Conservation (phyloP, 1,140 invertebrate species). For the Saxidomus purpurata region DNA sequence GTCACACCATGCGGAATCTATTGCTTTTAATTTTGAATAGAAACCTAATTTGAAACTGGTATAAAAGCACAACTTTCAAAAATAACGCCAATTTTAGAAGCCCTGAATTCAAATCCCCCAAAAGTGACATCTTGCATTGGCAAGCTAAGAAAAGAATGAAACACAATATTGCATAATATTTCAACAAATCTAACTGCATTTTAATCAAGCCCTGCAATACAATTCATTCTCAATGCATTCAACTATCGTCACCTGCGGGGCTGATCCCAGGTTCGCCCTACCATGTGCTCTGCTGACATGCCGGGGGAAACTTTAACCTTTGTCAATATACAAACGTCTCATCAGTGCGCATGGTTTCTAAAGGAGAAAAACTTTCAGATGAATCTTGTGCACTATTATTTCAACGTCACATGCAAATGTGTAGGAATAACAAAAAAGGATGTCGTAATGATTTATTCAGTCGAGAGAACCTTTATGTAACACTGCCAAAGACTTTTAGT, state of each 20-base stretch:
- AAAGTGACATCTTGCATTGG: constrained; percentile 57
- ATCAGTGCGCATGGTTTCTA: neutral
- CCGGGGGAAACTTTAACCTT: constrained; percentile 40
- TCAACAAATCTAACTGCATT: constrained; percentile 57
- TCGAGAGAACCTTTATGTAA: constrained; percentile 50
- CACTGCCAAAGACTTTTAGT: constrained; percentile 36
- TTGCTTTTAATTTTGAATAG: neutral
- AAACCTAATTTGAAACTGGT: constrained; percentile 5
- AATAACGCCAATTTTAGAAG: constrained; percentile 44
- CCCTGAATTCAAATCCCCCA: constrained; percentile 22
- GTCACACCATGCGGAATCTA: constrained; percentile 22
- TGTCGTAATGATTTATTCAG: constrained; percentile 49
- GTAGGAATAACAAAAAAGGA: constrained; percentile 34
- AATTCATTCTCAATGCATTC: constrained; percentile 48
- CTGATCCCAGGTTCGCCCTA: constrained; percentile 6
- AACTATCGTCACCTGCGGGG: constrained; percentile 43
- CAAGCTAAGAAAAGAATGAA: constrained; percentile 28
- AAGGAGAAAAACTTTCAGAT: neutral
- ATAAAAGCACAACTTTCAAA: constrained; percentile 27
- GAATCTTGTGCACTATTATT: constrained; percentile 48
- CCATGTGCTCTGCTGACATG: constrained; percentile 46
- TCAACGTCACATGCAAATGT: constrained; percentile 54
- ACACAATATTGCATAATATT: constrained; percentile 58
- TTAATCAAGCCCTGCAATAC: constrained; percentile 56
- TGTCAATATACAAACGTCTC: constrained; percentile 21